Evolutionary conservation across 1,140 invertebrate genomes (phyloP), one percentile per base, ranked within the genome.

Genomic region (Musca vetustissima): DNA sequence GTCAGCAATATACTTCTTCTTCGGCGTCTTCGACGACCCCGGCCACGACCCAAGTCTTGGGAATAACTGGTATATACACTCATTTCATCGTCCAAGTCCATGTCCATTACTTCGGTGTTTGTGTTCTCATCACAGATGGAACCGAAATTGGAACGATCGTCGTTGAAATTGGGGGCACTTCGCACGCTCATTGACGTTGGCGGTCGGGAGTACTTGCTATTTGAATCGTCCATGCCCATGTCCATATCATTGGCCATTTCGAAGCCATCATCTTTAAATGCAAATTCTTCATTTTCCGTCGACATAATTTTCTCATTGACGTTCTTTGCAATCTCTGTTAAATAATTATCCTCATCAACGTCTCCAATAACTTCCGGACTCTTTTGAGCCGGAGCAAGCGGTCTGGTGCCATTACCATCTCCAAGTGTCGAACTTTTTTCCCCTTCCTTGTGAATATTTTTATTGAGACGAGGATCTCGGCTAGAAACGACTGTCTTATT

Each of bases 231-330:
- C 28, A 61, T 36, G 15, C 57, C 57, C 4, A 43, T 43, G 47
- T 69, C 22, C 2, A 69, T 21, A 15, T 65, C 66, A 43, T 73
- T 73, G 3, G 74, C 75, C 53, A 75, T 68, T 24, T 81, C 79
- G 50, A 81, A 80, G 28, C 76, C 79, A 68, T 81, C 79, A 69
- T 81, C 72, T 49, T 75, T 76, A 36, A 78, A 79, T 65, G 75
- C 75, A 24, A 81, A 81, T 52, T 81, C 80, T 66, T 77, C 71
- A 68, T 78, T 78, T 15, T 75, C 73, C 0, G 76, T 73, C 55
- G 79, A 80, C 79, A 81, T 81, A 50, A 81, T 81, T 64, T 82
- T 82, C 32, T 82, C 79, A 55, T 82, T 82, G 1, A 82, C 78
- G 57, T 79, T 82, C 65, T 82, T 81, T 0, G 80, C 80, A 13